Conservation (phyloP, 2,113 vertebrate species). For the Lepisosteus oculatus region DNA sequence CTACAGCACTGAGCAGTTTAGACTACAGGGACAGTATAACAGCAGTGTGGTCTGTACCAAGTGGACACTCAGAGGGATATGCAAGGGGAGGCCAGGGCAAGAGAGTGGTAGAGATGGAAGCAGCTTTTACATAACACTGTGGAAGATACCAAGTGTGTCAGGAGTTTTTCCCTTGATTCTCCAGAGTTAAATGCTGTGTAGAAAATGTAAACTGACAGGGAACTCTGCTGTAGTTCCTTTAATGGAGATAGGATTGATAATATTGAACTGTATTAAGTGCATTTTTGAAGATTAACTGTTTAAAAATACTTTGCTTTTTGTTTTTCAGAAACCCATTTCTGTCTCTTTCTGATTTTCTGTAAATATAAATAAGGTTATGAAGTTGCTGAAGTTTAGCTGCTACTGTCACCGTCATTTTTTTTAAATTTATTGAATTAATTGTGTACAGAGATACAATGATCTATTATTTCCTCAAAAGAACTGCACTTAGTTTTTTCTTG, state of each 20-base stretch:
- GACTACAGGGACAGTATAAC: conserved; percentile 41
- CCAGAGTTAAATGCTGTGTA: neutral
- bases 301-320: too few species aligned
- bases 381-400: too few species aligned
- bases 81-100: conserved; percentile 24
- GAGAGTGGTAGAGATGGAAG: conserved; percentile 12
- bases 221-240: neutral
- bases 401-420: too few species aligned
- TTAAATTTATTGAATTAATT: too few species aligned
- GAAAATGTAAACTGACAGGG: neutral
- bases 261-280: neutral
- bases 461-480: too few species aligned
- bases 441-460: too few species aligned
- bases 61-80: conserved; percentile 40
- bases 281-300: neutral
- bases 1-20: conserved; percentile 31
- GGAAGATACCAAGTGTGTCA: conserved; percentile 30
- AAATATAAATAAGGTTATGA: too few species aligned
- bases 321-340: too few species aligned
- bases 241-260: neutral
- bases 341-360: too few species aligned
- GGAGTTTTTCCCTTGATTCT: conserved; percentile 7
- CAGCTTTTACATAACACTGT: conserved; percentile 37
- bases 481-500: too few species aligned
- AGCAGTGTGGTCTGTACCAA: conserved; percentile 61